phyloP scores from a whole-genome alignment of 2,113 vertebrate species.

The Psettodes erumei region DNA sequence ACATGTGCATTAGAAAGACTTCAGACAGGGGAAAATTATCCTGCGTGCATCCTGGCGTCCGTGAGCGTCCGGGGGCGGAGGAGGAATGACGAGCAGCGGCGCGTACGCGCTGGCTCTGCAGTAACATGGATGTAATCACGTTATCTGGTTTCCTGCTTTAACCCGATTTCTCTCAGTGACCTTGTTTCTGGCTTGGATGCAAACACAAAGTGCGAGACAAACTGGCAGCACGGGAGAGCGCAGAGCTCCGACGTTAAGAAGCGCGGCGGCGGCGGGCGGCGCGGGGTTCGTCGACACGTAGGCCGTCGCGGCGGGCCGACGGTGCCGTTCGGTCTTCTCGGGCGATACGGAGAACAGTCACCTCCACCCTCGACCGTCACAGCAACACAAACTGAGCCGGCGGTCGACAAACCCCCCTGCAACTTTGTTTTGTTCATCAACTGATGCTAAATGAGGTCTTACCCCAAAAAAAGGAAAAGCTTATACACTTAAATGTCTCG shows the following conservation, averaged over 20 bases:
- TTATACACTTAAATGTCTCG: not conserved
- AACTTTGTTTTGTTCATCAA: not conserved
- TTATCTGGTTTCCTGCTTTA: conserved; percentile 30
- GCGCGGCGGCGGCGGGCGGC: conserved; percentile 6
- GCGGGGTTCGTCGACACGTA: no score
- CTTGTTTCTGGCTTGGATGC: conserved; percentile 5
- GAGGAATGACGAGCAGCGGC: conserved; percentile 47
- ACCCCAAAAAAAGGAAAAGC: not conserved
- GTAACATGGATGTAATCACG: not conserved
- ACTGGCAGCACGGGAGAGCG: not conserved
- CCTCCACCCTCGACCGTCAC: conserved; percentile 11
- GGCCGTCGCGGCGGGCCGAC: not conserved
- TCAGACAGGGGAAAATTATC: conserved; percentile 9
- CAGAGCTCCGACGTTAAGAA: no score
- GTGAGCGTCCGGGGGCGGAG: conserved; percentile 5
- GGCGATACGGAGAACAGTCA: conserved; percentile 15
- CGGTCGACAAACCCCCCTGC: not conserved
- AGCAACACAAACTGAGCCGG: not conserved
- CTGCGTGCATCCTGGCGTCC: conserved; percentile 22
- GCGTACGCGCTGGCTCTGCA: conserved; percentile 43
- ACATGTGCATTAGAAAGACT: conserved; percentile 7
- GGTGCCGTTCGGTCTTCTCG: conserved; percentile 4
- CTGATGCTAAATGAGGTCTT: not conserved
- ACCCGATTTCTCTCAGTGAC: conserved; percentile 33
- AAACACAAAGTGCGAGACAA: conserved; percentile 15